Percentiles rank a stretch among this genome's conserved stretches.
Evolutionary conservation across 1,140 invertebrate genomes (phyloP).

Genomic region (Nasonia vitripennis): DNA sequence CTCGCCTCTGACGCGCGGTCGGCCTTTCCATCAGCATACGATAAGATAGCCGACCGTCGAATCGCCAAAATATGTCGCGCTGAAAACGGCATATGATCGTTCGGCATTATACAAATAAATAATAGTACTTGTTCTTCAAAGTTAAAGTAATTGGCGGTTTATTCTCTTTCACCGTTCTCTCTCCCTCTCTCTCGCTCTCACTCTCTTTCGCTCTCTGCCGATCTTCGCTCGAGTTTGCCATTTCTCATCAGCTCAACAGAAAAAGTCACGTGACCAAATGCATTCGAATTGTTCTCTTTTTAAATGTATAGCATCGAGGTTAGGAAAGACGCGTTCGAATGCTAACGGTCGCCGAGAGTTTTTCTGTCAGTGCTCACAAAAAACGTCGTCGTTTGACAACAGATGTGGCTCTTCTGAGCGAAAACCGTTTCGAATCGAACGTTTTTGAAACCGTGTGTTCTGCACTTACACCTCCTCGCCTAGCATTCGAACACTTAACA

Average conservation of each 20-base stretch:
- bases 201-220: neutral
- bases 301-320: neutral
- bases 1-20: conserved; percentile 33
- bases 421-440: neutral
- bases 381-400: neutral
- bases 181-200: neutral
- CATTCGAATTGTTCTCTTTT: neutral
- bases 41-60: conserved; percentile 32
- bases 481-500: neutral
- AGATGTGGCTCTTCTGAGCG: neutral
- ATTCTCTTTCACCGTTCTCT: conserved; percentile 47
- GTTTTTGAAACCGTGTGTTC: neutral
- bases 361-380: neutral
- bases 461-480: neutral
- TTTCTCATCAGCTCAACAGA: conserved; percentile 18
- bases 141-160: conserved; percentile 75
- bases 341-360: neutral
- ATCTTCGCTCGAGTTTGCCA: conserved; percentile 36
- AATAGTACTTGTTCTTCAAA: conserved; percentile 70
- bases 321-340: neutral
- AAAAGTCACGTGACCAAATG: neutral
- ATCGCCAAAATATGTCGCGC: conserved; percentile 60
- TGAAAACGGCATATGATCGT: conserved; percentile 64
- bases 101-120: conserved; percentile 71
- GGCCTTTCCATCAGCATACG: conserved; percentile 39